Evolutionary conservation across 2,888 invertebrate species (phyloP), one percentile per base, ranked within the genome.

Genomic region (Argyra leucocephala): DNA sequence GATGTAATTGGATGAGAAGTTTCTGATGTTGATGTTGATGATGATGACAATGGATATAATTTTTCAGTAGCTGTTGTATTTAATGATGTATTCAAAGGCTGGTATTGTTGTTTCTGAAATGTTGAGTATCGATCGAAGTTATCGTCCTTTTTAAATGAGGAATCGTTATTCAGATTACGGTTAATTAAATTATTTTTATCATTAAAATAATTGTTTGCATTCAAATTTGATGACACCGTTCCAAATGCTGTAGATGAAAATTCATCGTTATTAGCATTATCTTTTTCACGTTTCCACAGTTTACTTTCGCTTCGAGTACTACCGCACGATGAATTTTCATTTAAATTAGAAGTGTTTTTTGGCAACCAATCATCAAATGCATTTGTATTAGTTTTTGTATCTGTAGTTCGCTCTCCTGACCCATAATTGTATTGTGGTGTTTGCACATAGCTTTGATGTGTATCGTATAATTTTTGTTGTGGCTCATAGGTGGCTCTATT

Each of bases 51-150:
- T 31, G 22, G 37, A 37, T 15, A 9, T 36, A 63, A 22, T 31
- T 58, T 22, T 48, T 36, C 4, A 22, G 9, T 60, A 22, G 18
- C 21, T 62, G 36, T 24, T 58, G 65, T 65, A 66, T 66, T 62
- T 15, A 63, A 21, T 26, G 36, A 31, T 10, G 61, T 57, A 15
- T 58, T 21, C 3, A 65, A 61, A 10, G 67, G 57, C 15, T 65
- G 66, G 6, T 63, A 61, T 24, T 65, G 66, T 26, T 64, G 65
- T 2, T 61, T 24, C 9, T 15, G 48, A n/a, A n/a, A n/a, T 48
- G 15, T 48, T 48, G 48, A 48, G 48, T 48, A 48, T 48, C 48
- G 48, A 48, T 48, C 48, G 48, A 48, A 48, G 18, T 48, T 48
- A 48, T 3, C 18, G 48, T 48, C 48, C 48, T 15, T n/a, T 48